Evolutionary conservation across 2,797 vertebrate species (phyloP).

Genomic region (Dryobates pubescens): DNA sequence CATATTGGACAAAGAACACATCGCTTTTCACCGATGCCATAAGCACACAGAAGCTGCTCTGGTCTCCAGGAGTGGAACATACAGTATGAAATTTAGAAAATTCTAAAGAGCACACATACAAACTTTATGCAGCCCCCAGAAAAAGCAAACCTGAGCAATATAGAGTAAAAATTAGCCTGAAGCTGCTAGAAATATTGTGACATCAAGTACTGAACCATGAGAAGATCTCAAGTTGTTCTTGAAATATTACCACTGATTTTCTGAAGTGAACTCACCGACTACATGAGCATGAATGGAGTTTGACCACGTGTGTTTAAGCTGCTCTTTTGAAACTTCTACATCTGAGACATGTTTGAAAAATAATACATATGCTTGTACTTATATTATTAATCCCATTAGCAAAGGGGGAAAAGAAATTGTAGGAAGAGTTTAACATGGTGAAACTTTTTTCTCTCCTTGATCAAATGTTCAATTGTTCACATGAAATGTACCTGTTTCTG

Average conservation of each 20-base stretch:
- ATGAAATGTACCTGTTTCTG: neutral
- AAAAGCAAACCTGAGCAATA: neutral
- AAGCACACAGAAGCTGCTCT: neutral
- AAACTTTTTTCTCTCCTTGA: neutral
- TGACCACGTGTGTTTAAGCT: neutral
- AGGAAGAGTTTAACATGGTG: neutral
- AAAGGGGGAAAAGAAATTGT: neutral
- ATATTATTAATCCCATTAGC: neutral
- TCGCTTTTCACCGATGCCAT: neutral
- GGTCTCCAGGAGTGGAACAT: neutral
- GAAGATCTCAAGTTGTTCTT: conserved; percentile 41
- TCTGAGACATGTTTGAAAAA: neutral
- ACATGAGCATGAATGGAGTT: neutral
- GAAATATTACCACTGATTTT: conserved; percentile 28
- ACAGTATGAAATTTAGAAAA: neutral
- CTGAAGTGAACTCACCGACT: conserved; percentile 24
- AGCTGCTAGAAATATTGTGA: conserved; percentile 22
- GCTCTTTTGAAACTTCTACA: neutral
- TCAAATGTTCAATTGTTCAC: neutral
- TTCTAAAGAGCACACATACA: neutral
- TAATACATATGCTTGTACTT: too few species aligned
- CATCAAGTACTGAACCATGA: neutral
- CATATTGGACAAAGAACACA: neutral
- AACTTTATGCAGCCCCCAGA: neutral
- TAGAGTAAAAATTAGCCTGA: conserved; percentile 40